Evolutionary conservation across 2,113 vertebrate genomes (phyloP).

Genomic region (Helogale parvula): DNA sequence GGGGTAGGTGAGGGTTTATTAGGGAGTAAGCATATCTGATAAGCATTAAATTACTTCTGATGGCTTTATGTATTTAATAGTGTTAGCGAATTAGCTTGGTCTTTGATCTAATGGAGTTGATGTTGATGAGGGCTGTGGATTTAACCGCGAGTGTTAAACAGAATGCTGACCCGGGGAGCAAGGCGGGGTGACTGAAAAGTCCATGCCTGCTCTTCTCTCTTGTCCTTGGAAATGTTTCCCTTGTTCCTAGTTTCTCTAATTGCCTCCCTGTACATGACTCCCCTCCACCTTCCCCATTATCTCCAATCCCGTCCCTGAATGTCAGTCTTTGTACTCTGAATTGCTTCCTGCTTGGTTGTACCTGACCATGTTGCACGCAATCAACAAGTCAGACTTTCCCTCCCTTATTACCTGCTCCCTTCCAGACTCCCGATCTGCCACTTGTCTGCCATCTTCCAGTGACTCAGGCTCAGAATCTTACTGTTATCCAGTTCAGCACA

Average conservation of each 20-base stretch:
- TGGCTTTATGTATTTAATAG: conserved; percentile 80
- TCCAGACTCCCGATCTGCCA: background rate
- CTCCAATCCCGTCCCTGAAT: background rate
- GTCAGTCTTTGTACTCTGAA: background rate
- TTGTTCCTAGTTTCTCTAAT: background rate
- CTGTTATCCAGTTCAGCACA: background rate
- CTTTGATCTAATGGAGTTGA: conserved; percentile 71
- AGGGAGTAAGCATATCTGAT: conserved; percentile 79
- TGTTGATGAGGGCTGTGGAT: conserved; percentile 51
- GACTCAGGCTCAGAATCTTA: background rate
- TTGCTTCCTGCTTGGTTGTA: background rate
- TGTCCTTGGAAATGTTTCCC: background rate
- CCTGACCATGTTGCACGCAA: background rate
- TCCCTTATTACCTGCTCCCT: background rate
- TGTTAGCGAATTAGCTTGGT: conserved; percentile 76
- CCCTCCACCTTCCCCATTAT: background rate
- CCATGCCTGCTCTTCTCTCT: background rate
- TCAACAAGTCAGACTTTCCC: accelerated
- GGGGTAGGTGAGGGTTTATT: conserved; percentile 79
- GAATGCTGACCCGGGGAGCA: background rate
- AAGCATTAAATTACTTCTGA: conserved; percentile 82
- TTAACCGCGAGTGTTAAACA: background rate
- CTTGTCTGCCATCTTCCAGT: background rate
- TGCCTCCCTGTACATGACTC: background rate
- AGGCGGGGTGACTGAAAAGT: background rate